Percentiles rank a stretch among this genome's conserved stretches.
Evolutionary conservation across 2,888 invertebrate genomes (phyloP).

Genomic region (Drosophila aldrichi): DNA sequence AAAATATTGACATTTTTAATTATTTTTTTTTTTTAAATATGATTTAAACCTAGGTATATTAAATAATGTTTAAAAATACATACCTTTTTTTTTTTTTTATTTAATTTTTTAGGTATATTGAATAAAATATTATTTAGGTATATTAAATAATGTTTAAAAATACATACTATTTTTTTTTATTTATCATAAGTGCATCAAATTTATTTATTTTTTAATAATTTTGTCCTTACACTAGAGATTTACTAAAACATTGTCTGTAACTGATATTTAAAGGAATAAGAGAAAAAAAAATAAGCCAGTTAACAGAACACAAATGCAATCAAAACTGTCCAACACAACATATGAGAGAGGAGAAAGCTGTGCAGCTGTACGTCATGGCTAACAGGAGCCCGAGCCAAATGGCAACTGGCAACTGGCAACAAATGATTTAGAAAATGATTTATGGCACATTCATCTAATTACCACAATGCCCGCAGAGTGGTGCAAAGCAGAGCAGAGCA

Average conservation of each 20-base stretch:
- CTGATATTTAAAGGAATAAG: not conserved
- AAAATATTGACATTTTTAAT: too few species aligned
- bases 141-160: too few species aligned
- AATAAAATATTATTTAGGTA: too few species aligned
- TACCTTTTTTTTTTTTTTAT: too few species aligned
- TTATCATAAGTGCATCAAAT: too few species aligned
- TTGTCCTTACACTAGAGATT: too few species aligned
- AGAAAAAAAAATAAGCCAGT: not conserved
- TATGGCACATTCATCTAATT: constrained; percentile 79
- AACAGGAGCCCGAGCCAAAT: constrained; percentile 19
- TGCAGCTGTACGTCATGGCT: constrained; percentile 3
- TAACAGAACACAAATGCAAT: constrained; percentile 31
- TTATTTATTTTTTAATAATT: too few species aligned
- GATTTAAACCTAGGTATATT: too few species aligned
- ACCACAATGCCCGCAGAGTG: constrained; percentile 66
- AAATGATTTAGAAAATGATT: constrained; percentile 79
- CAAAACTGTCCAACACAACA: constrained; percentile 12
- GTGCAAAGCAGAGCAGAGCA: not conserved
- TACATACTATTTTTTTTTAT: too few species aligned
- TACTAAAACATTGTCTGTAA: not conserved
- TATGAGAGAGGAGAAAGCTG: not conserved
- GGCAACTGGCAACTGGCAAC: constrained; percentile 57
- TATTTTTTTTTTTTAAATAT: too few species aligned
- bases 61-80: too few species aligned
- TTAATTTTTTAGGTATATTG: too few species aligned